Evolutionary conservation across 2,797 vertebrate species (phyloP).

Genomic region (Selene dorsalis): DNA sequence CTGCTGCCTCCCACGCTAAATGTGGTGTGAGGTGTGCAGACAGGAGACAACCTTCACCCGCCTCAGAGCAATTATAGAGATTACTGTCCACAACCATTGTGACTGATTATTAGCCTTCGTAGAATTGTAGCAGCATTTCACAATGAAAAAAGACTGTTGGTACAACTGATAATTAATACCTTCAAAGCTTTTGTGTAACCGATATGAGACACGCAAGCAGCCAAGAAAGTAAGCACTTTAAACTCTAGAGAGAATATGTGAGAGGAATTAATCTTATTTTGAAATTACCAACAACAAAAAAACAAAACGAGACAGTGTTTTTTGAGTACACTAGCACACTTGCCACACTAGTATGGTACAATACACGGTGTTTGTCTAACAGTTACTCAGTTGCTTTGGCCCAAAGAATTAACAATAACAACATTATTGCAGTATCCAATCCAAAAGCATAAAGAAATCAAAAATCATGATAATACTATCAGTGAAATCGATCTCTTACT

Average conservation of each 20-base stretch:
- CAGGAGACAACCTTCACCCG: conserved; percentile 68
- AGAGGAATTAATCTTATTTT: not conserved
- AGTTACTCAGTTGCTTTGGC: not conserved
- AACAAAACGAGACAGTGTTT: not conserved
- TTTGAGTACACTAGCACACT: not conserved
- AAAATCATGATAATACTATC: too few relatives aligned
- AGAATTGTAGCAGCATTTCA: conserved; percentile 65
- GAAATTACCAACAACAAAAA: too few relatives aligned
- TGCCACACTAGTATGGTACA: not conserved
- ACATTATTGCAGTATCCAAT: too few relatives aligned
- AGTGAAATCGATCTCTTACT: too few relatives aligned
- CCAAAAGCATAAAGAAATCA: too few relatives aligned
- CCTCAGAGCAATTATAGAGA: conserved; percentile 70
- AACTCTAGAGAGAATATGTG: not conserved
- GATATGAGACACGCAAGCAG: not conserved
- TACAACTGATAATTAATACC: conserved; percentile 35
- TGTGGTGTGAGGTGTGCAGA: conserved; percentile 59
- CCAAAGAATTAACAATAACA: too few relatives aligned
- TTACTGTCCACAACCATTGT: conserved; percentile 67
- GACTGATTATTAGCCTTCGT: conserved; percentile 59
- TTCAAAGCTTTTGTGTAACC: conserved; percentile 34
- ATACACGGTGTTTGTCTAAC: not conserved
- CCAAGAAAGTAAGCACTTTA: not conserved
- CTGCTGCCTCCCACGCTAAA: conserved; percentile 59
- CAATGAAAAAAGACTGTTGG: conserved; percentile 50